Evolutionary conservation across 2,797 vertebrate genomes (phyloP), one percentile per base, ranked within the genome.

Genomic region (Sus cebifrons): DNA sequence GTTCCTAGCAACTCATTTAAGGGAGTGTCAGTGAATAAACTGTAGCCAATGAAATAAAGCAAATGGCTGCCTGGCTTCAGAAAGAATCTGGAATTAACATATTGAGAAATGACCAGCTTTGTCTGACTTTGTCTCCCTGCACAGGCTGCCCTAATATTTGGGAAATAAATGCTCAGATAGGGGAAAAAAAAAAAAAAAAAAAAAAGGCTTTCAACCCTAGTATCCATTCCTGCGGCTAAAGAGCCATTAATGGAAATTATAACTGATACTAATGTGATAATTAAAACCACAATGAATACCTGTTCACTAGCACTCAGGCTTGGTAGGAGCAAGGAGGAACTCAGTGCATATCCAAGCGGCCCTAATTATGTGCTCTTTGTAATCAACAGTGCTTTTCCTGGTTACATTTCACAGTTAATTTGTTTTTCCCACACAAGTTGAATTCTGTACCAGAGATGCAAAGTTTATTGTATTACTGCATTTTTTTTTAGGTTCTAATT

Each of bases 371-470:
- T 79, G 90, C 52, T 96, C 90, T 73, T 96, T 96, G 93, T 89
- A 98, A 98, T 97, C 97, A 97, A 94, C 95, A 86, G 97, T 78
- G 73, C 73, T 97, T 97, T 98, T 97, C 96, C 89, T 97, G 93
- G 94, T 96, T 97, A 95, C 70, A 95, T 96, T 98, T 32, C 74
- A 96, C 60, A 92, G 84, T 79, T 93, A 97, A 98, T 96, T 97
- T 94, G 64, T 82, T 98, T 97, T 98, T 94, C 90, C 86, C 88
- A 88, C 81, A 95, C 94, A 95, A 95, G 97, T 97, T 44, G 12
- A 97, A 97, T 97, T 97, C 91, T 90, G 74, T 70, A 81, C 52
- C 82, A 88, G 62, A 92, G 62, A 96, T 70, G 44, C 29, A 54
- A 98, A 95, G 81, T 95, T 97, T 77, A 98, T 94, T 77, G 60